phyloP scores from a whole-genome alignment of 2,888 invertebrate species.

The Drosophila fungiperda region DNA sequence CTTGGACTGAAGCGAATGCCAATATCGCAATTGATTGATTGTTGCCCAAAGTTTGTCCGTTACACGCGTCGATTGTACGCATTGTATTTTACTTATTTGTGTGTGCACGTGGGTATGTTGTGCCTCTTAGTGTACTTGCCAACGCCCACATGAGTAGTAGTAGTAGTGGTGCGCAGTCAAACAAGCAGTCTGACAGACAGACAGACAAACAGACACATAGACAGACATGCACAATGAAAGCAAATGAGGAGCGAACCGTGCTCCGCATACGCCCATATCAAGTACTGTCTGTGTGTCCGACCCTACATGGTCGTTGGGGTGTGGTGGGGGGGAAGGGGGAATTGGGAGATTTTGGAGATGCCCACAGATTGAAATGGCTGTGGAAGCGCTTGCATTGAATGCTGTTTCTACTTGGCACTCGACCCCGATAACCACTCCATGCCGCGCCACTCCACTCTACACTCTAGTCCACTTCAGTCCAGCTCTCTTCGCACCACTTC shows the following conservation, averaged over 20 bases:
- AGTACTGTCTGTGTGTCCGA: conserved; percentile 41
- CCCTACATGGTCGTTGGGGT: conserved; percentile 13
- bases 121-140: conserved; percentile 23
- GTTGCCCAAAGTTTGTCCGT: conserved; percentile 69
- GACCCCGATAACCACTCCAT: conserved; percentile 24
- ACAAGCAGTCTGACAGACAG: conserved; percentile 24
- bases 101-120: conserved; percentile 45
- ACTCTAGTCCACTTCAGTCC: conserved; percentile 34
- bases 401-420: conserved; percentile 51
- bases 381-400: conserved; percentile 47
- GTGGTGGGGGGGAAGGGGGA: neutral
- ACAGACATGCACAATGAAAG: conserved; percentile 27
- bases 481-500: conserved; percentile 32
- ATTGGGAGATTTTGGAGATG: conserved; percentile 16
- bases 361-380: conserved; percentile 31
- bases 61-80: conserved; percentile 66
- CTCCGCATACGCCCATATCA: conserved; percentile 56
- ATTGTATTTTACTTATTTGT: conserved; percentile 67
- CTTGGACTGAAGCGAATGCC: conserved; percentile 45
- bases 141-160: conserved; percentile 19
- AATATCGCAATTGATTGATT: conserved; percentile 72
- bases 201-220: conserved; percentile 5
- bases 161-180: conserved; percentile 20
- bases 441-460: conserved; percentile 15
- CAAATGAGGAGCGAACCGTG: conserved; percentile 44